Percentiles rank a stretch among this genome's conserved stretches.
Conservation (phyloP, 2,113 vertebrate species). For the Silurus meridionalis region DNA sequence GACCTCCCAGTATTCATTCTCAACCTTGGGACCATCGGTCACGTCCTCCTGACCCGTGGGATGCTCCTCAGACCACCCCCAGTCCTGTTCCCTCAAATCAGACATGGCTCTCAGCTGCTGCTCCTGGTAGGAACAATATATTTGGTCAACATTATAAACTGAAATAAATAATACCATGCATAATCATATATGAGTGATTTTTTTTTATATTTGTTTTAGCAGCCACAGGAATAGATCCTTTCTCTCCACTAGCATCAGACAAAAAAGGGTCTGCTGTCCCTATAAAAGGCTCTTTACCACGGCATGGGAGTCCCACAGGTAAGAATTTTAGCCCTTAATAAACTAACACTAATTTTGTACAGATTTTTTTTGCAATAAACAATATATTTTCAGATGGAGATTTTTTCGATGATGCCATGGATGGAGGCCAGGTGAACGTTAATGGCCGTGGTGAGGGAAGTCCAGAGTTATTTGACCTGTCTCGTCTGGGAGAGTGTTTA, state of each 20-base stretch:
- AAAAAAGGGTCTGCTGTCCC: conserved; percentile 49
- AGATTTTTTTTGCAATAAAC: background rate
- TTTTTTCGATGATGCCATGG: conserved; percentile 83
- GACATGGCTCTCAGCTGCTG: conserved; percentile 56
- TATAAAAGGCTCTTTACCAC: conserved; percentile 50
- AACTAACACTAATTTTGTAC: background rate
- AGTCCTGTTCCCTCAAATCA: conserved; percentile 53
- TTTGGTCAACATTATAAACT: background rate
- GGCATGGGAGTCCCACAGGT: conserved; percentile 82
- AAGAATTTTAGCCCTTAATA: conserved; percentile 52
- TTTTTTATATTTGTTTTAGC: conserved; percentile 46
- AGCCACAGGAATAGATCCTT: conserved; percentile 75
- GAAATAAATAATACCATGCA: background rate
- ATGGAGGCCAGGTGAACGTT: conserved; percentile 75
- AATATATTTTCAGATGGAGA: conserved; percentile 75
- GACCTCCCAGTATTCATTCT: conserved; percentile 59
- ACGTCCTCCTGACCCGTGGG: conserved; percentile 79
- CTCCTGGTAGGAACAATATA: conserved; percentile 60
- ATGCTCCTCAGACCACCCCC: conserved; percentile 69
- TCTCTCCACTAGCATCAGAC: conserved; percentile 70
- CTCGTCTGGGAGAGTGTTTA: conserved; percentile 75
- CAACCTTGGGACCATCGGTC: conserved; percentile 71
- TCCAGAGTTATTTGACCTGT: conserved; percentile 78
- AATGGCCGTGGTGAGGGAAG: conserved; percentile 73
- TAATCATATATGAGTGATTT: background rate